Evolutionary conservation across 2,888 invertebrate species (phyloP).

Genomic region (Nudaria mundana): DNA sequence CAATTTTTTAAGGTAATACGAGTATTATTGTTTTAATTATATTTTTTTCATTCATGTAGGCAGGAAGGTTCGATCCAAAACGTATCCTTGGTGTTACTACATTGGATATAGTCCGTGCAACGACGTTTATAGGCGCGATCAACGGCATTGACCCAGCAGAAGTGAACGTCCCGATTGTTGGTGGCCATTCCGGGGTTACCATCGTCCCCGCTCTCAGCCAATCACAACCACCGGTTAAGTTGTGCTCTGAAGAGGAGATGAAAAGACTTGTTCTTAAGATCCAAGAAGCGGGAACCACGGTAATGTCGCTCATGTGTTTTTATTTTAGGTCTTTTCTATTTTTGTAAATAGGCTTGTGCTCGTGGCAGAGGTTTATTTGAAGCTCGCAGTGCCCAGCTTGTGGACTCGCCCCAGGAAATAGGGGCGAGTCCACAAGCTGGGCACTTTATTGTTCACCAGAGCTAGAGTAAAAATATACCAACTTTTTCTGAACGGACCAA

Average conservation of each 20-base stretch:
- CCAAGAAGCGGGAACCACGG: conserved; percentile 6
- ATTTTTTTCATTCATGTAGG: conserved; percentile 1
- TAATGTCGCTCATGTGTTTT: too few species aligned
- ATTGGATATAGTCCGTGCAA: conserved; percentile 95
- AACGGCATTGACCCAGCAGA: conserved; percentile 89
- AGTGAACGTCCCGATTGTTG: conserved; percentile 93
- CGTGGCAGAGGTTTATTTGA: too few species aligned
- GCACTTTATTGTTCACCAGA: too few species aligned
- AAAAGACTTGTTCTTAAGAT: conserved; percentile 1
- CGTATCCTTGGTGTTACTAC: conserved; percentile 96
- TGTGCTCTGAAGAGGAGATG: background rate
- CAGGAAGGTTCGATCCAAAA: conserved; percentile 32
- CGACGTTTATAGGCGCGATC: conserved; percentile 93
- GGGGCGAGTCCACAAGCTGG: too few species aligned
- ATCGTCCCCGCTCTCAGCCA: conserved; percentile 7
- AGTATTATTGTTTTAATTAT: too few species aligned
- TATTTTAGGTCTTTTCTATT: too few species aligned
- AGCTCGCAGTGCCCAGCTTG: too few species aligned
- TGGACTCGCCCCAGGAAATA: too few species aligned
- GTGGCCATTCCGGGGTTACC: conserved; percentile 90
- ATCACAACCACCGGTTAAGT: background rate
- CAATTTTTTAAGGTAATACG: too few species aligned
- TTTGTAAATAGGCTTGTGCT: too few species aligned
- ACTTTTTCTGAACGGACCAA: too few species aligned
- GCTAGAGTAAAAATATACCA: too few species aligned